A percentile compares a stretch with the other conserved stretches of the same genome.
phyloP scores from a whole-genome alignment of 2,113 vertebrate species.

The Equus przewalskii region DNA sequence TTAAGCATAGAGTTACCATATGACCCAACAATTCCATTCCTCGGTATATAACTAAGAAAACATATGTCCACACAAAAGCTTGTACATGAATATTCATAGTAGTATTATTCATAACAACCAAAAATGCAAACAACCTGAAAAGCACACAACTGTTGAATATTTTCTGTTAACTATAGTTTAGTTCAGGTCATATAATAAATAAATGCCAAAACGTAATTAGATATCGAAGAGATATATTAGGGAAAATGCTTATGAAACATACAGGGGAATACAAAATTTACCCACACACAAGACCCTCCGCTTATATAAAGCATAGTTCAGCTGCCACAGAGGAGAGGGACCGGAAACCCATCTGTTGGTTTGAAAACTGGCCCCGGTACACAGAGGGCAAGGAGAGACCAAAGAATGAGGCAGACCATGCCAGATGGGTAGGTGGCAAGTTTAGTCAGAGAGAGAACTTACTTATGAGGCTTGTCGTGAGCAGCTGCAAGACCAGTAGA shows the following conservation, averaged over 20 bases:
- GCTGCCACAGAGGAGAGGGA: not conserved
- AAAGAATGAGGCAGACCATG: rapidly evolving
- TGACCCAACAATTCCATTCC: not conserved
- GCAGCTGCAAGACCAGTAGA: not conserved
- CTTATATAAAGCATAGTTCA: not conserved
- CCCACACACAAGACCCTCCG: not conserved
- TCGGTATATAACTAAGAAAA: not conserved
- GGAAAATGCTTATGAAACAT: not conserved
- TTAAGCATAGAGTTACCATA: not conserved
- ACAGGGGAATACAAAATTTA: not conserved
- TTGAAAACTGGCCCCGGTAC: not conserved
- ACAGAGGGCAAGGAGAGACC: not conserved
- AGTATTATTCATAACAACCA: not conserved
- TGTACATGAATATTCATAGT: not conserved
- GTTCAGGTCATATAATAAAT: not conserved
- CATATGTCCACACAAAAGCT: not conserved
- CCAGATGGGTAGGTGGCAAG: not conserved
- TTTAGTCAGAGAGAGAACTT: not conserved
- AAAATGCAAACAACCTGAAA: not conserved
- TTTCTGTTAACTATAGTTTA: not conserved
- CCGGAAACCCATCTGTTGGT: not conserved
- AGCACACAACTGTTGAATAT: not conserved
- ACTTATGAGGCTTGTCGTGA: not conserved
- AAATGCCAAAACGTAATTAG: not conserved
- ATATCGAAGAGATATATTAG: not conserved